These are phyloP conservation scores for Delia radicum DNA, from an alignment of 1,140 invertebrate species.

Conservation along the genomic window DNA sequence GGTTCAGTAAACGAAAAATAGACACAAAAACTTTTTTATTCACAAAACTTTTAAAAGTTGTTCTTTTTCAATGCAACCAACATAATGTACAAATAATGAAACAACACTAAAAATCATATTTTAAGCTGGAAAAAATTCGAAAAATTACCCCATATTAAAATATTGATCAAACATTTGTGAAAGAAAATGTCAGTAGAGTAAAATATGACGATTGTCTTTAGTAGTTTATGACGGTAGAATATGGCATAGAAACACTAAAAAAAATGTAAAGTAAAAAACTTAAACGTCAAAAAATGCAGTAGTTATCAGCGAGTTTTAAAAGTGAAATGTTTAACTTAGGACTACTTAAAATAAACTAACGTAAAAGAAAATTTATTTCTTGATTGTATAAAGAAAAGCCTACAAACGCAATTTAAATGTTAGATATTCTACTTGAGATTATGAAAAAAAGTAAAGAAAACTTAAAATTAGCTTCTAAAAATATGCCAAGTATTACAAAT, in stretches of 20 bases:
- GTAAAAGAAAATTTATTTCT: too few species aligned
- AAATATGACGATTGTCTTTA: neutral
- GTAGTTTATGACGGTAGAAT: neutral
- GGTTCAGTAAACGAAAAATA: neutral
- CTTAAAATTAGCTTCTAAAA: neutral
- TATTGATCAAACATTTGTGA: constrained; percentile 13
- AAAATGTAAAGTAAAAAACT: neutral
- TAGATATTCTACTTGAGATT: neutral
- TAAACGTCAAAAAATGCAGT: constrained; percentile 7
- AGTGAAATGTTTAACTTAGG: neutral
- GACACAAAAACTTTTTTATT: constrained; percentile 4
- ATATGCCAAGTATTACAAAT: neutral
- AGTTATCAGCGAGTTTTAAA: neutral
- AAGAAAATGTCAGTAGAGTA: constrained; percentile 6
- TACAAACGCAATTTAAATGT: neutral
- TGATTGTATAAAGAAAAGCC: neutral
- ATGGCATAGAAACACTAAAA: too few species aligned
- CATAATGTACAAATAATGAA: neutral
- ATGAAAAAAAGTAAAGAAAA: neutral
- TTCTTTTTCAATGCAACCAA: neutral
- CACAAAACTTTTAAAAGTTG: too few species aligned
- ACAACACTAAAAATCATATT: neutral
- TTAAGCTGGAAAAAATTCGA: neutral
- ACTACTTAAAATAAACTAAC: neutral
- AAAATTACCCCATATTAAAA: neutral